Evolutionary conservation across 1,140 invertebrate species (phyloP).

Genomic region (Trialeurodes vaporariorum): DNA sequence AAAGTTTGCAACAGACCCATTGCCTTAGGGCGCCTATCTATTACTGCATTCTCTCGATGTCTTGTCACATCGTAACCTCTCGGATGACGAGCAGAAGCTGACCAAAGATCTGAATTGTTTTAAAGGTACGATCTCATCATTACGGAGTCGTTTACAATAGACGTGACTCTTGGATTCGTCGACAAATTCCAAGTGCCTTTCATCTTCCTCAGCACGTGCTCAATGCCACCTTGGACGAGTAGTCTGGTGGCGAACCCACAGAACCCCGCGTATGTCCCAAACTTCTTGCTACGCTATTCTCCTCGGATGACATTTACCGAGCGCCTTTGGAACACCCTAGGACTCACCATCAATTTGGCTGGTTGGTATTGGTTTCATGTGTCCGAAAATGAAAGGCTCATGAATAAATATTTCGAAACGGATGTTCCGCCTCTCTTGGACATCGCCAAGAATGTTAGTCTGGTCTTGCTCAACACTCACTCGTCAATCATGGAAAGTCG

Average conservation of each 20-base stretch:
- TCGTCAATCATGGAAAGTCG: conserved; percentile 34
- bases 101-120: too few relatives aligned
- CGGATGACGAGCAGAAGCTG: too few relatives aligned
- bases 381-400: conserved; percentile 9
- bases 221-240: conserved; percentile 45
- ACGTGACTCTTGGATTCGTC: conserved; percentile 24
- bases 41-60: too few relatives aligned
- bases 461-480: conserved; percentile 39
- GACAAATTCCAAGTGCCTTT: conserved; percentile 36
- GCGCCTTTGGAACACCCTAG: conserved; percentile 14
- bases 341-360: background rate
- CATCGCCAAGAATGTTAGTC: conserved; percentile 27
- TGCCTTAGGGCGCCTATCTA: too few relatives aligned
- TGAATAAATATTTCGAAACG: conserved; percentile 24
- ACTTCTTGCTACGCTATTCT: too few relatives aligned
- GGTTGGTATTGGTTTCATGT: background rate
- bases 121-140: conserved; percentile 30
- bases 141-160: conserved; percentile 24
- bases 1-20: too few relatives aligned
- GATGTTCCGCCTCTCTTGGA: conserved; percentile 24
- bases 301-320: conserved; percentile 19
- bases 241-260: too few relatives aligned
- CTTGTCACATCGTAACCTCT: too few relatives aligned
- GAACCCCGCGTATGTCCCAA: too few relatives aligned
- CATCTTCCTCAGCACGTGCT: conserved; percentile 42